Conservation (phyloP, 2,797 vertebrate species). For the Morelia viridis region DNA sequence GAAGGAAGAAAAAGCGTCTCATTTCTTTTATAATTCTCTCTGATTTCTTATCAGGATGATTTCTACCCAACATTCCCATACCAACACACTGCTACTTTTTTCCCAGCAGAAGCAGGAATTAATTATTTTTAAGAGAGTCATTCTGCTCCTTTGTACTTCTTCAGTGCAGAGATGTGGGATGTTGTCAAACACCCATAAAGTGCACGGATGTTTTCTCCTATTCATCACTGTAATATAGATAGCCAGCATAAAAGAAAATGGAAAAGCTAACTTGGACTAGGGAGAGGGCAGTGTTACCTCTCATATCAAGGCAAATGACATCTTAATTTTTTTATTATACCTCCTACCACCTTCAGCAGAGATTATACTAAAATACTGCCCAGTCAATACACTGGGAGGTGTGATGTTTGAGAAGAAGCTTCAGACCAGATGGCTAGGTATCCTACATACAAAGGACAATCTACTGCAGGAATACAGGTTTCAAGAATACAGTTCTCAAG, state of each 20-base stretch:
- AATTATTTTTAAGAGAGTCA: constrained; percentile 30
- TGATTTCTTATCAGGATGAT: constrained; percentile 30
- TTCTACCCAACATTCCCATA: constrained; percentile 33
- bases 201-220: not conserved
- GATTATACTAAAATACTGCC: not conserved
- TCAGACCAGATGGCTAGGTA: not conserved
- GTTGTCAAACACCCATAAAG: not conserved
- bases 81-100: not conserved
- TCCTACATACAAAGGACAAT: not conserved
- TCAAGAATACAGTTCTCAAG: not conserved
- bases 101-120: constrained; percentile 25
- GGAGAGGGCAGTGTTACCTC: not conserved
- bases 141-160: constrained; percentile 11
- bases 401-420: not conserved
- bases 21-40: constrained; percentile 26
- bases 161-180: not conserved
- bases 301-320: not conserved
- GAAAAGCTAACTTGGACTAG: not conserved
- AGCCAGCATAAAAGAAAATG: not conserved
- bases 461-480: not conserved
- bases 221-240: not conserved
- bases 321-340: no score
- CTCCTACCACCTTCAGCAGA: not conserved
- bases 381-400: not conserved
- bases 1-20: constrained; percentile 10